phyloP scores from a whole-genome alignment of 53 echinoderm and acorn worm genomes.

The Paracentrotus lividus region DNA sequence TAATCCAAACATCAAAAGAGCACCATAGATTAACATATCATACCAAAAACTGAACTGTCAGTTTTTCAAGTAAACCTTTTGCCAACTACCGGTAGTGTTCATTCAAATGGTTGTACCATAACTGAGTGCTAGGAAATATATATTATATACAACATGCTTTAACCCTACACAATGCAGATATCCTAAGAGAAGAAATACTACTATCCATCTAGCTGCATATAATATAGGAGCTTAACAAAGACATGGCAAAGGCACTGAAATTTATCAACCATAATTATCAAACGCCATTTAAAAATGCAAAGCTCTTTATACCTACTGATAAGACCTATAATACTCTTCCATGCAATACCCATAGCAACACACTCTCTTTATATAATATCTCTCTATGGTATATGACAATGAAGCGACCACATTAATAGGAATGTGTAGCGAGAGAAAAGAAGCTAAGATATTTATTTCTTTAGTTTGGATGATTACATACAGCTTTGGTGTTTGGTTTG shows the following conservation, averaged over 20 bases:
- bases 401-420: neutral
- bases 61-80: neutral
- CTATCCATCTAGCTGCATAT: conserved; percentile 18
- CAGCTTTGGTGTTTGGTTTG: conserved; percentile 9
- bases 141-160: conserved; percentile 34
- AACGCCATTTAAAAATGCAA: conserved; percentile 19
- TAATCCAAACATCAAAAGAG: conserved; percentile 13
- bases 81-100: neutral
- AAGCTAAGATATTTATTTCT: neutral
- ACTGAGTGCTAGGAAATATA: conserved; percentile 17
- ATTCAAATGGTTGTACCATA: neutral
- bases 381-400: neutral
- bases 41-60: conserved; percentile 1
- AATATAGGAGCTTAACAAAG: neutral
- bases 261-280: conserved; percentile 18
- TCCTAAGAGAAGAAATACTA: neutral
- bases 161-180: neutral
- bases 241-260: conserved; percentile 16
- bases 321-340: neutral
- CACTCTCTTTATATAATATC: neutral
- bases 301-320: neutral
- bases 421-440: neutral
- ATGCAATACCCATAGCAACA: conserved; percentile 12
- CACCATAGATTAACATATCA: conserved; percentile 30
- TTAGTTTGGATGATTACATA: neutral